Percentiles rank a stretch among this genome's conserved stretches.
phyloP scores from a whole-genome alignment of 2,888 invertebrate genomes.

The Molanna angustata region DNA sequence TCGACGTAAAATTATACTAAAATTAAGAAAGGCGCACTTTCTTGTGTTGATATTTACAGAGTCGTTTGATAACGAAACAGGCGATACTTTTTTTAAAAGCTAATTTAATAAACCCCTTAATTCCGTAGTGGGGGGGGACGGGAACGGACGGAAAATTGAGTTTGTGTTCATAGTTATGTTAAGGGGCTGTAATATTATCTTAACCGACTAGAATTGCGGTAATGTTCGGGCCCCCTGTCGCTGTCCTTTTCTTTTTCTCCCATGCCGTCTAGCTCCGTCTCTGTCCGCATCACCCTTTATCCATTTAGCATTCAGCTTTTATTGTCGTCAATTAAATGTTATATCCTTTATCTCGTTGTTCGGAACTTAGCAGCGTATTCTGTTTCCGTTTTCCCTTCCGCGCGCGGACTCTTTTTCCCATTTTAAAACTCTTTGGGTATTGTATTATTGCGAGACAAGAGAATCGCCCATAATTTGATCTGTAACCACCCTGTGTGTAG shows the following conservation, averaged over 20 bases:
- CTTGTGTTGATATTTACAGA: constrained; percentile 6
- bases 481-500: too few species aligned
- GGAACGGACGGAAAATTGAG: constrained; percentile 19
- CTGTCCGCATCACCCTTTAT: constrained; percentile 21
- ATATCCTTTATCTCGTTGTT: constrained; percentile 32
- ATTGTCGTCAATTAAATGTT: constrained; percentile 33
- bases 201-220: constrained; percentile 30
- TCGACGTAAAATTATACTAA: neutral
- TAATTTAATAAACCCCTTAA: constrained; percentile 21
- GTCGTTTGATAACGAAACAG: neutral
- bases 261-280: constrained; percentile 17
- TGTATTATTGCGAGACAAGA: constrained; percentile 13
- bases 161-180: constrained; percentile 22
- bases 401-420: constrained; percentile 14
- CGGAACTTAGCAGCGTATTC: constrained; percentile 22
- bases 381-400: constrained; percentile 19
- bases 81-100: constrained; percentile 13
- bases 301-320: constrained; percentile 33
- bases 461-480: too few species aligned
- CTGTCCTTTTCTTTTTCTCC: constrained; percentile 20
- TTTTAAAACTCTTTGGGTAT: constrained; percentile 15
- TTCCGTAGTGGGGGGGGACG: constrained; percentile 16
- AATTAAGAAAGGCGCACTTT: neutral
- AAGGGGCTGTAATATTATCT: constrained; percentile 30
- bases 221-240: constrained; percentile 23